A percentile compares a stretch with the other conserved stretches of the same genome.
phyloP scores from a whole-genome alignment of 2,797 vertebrate genomes.

The Todus mexicanus region DNA sequence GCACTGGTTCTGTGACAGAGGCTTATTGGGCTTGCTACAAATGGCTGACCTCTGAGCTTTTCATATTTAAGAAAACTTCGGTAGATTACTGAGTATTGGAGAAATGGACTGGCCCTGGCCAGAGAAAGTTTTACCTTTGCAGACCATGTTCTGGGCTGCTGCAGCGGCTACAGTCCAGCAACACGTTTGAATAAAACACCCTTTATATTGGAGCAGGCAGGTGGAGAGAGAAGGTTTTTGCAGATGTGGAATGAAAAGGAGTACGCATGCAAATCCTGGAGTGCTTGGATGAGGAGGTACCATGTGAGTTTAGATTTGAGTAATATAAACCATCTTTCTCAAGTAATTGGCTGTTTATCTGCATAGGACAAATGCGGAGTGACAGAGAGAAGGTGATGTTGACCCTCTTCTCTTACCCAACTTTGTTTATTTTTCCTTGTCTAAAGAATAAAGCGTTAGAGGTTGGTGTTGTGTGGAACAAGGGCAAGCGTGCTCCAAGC shows the following conservation, averaged over 20 bases:
- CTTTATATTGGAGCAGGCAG: rapidly evolving
- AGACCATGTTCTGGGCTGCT: background rate
- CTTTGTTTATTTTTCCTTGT: background rate
- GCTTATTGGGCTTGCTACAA: rapidly evolving
- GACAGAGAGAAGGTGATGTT: background rate
- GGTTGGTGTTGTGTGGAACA: background rate
- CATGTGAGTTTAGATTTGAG: background rate
- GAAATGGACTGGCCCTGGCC: background rate
- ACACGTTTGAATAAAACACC: background rate
- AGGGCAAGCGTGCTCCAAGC: background rate
- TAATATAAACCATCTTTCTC: background rate
- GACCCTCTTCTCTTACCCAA: background rate
- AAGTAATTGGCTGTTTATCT: background rate
- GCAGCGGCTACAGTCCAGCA: background rate
- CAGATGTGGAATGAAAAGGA: background rate
- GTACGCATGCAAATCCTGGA: background rate
- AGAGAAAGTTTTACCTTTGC: background rate
- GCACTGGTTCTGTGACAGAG: rapidly evolving
- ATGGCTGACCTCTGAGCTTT: background rate
- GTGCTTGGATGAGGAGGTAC: background rate
- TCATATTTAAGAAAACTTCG: background rate
- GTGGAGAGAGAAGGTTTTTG: background rate
- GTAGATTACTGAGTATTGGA: background rate
- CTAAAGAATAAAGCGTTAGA: background rate
- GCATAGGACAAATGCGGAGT: background rate